Conservation (phyloP, 2,113 vertebrate genomes). For the Coreoperca whiteheadi region DNA sequence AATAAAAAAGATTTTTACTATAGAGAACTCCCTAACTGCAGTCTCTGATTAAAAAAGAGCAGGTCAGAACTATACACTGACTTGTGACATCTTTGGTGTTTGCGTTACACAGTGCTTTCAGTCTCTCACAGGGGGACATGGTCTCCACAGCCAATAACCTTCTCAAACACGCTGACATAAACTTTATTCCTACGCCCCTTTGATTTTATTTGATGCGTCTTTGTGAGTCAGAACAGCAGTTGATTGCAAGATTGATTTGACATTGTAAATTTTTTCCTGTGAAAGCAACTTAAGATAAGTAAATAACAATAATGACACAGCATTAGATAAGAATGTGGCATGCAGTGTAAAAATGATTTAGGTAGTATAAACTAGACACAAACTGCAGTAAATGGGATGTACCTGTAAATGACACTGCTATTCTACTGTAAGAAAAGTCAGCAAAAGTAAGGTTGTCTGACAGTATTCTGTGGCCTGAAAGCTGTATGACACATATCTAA, state of each 20-base stretch:
- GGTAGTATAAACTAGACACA: not conserved
- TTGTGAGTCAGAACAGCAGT: conserved; percentile 13
- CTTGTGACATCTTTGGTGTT: not conserved
- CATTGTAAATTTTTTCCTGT: conserved; percentile 33
- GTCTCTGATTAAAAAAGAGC: not conserved
- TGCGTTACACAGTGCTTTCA: not conserved
- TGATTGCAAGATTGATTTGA: conserved; percentile 35
- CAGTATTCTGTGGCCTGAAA: not conserved
- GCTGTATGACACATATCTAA: conserved; percentile 4
- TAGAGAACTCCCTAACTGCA: not conserved
- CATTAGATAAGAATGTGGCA: not conserved
- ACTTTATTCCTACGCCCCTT: conserved; percentile 17
- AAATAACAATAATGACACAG: not conserved
- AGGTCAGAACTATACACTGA: not conserved
- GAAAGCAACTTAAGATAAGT: conserved; percentile 14
- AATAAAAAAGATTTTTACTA: not conserved
- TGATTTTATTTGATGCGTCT: conserved; percentile 26
- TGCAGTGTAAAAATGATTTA: not conserved
- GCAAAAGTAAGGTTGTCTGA: not conserved
- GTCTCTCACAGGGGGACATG: not conserved
- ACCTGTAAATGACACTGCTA: not conserved
- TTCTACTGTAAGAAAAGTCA: not conserved
- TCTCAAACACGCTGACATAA: conserved; percentile 20
- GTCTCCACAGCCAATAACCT: conserved; percentile 27
- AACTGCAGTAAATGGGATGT: not conserved